Evolutionary conservation across 2,888 invertebrate genomes (phyloP).

Genomic region (Ophion obscuratus): DNA sequence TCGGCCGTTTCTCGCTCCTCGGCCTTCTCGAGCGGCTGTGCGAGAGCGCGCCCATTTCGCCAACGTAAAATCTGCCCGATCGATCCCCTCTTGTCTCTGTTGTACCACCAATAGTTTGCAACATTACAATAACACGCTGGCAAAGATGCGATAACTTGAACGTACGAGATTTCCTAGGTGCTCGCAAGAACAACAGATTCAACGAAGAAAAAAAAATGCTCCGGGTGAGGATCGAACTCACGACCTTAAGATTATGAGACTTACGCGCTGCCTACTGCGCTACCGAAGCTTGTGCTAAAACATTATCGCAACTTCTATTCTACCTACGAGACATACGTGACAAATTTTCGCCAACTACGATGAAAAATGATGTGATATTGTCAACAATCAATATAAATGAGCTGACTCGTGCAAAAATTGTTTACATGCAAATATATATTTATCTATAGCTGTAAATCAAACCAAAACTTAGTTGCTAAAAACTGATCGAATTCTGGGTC

Average conservation of each 20-base stretch:
- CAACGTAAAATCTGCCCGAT: conserved; percentile 52
- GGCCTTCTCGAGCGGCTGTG: conserved; percentile 85
- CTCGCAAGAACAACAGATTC: no score
- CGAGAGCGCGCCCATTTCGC: conserved; percentile 37
- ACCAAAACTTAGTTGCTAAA: no score
- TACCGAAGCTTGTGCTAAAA: conserved; percentile 91
- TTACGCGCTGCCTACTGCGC: conserved; percentile 82
- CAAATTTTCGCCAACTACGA: background rate
- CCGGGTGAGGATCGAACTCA: conserved; percentile 96
- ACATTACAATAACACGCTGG: background rate
- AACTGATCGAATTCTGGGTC: no score
- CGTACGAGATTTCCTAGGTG: background rate
- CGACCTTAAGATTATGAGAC: conserved; percentile 83
- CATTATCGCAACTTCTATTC: conserved; percentile 86
- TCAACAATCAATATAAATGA: background rate
- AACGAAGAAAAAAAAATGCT: conserved; percentile 85
- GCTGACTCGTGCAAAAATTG: background rate
- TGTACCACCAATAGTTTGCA: background rate
- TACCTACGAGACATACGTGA: conserved; percentile 86
- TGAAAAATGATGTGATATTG: background rate
- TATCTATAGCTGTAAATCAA: no score
- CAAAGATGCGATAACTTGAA: background rate
- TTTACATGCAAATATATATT: no score
- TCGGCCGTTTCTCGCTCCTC: conserved; percentile 93
- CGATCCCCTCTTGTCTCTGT: conserved; percentile 45